phyloP scores from a whole-genome alignment of 2,888 invertebrate genomes.

The Phortica okadai region DNA sequence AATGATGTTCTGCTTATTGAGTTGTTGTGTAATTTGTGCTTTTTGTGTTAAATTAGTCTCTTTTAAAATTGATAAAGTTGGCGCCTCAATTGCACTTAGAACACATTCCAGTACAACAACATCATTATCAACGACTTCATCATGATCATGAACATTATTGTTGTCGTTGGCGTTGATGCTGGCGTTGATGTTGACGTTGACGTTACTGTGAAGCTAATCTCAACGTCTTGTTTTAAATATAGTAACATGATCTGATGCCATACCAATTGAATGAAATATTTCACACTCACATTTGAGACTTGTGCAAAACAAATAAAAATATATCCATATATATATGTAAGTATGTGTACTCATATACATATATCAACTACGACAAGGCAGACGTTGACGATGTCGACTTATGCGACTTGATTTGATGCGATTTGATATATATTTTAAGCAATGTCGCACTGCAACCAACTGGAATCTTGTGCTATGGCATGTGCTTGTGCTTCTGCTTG shows the following conservation, averaged over 20 bases:
- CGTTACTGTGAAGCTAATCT: background rate
- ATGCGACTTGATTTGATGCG: conserved; percentile 17
- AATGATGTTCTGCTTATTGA: background rate
- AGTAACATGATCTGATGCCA: conserved; percentile 25
- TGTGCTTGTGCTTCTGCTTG: background rate
- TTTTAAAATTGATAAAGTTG: background rate
- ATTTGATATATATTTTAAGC: conserved; percentile 20
- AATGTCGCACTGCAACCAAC: background rate
- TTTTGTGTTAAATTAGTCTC: background rate
- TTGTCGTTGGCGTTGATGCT: background rate
- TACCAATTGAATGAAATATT: conserved; percentile 25
- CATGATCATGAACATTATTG: background rate
- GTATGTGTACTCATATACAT: background rate
- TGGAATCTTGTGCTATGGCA: background rate
- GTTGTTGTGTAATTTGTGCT: background rate
- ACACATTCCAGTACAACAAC: no score
- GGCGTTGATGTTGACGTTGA: no score
- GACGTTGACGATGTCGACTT: background rate
- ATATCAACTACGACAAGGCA: background rate
- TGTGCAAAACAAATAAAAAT: background rate
- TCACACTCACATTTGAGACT: background rate
- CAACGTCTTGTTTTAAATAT: conserved; percentile 15
- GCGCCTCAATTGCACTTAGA: background rate
- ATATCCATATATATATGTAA: background rate
- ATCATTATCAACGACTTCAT: no score